Evolutionary conservation across 2,113 vertebrate species (phyloP).

Genomic region (Hyla sarda): DNA sequence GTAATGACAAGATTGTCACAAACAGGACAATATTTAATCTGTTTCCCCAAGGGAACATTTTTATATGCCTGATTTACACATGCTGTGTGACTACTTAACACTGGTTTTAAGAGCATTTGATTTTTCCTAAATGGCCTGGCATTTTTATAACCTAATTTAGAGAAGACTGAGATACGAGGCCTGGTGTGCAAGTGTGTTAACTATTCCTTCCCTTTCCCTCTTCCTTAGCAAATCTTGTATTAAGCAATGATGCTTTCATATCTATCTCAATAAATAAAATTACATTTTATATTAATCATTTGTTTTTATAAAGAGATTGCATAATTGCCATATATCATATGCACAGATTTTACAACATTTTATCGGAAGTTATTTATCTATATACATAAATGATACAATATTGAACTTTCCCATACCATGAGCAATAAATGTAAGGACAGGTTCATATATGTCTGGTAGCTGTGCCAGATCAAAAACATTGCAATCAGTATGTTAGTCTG

Average conservation of each 20-base stretch:
- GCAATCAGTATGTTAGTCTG: no score
- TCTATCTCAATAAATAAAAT: background rate
- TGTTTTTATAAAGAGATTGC: no score
- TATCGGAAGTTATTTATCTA: no score
- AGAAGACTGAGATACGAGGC: conserved; percentile 11
- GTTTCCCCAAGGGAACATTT: conserved; percentile 18
- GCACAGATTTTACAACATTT: no score
- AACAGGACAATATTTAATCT: conserved; percentile 33
- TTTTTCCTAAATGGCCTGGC: conserved; percentile 39
- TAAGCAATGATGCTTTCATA: background rate
- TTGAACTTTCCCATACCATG: no score
- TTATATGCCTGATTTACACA: conserved; percentile 41
- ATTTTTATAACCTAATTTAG: conserved; percentile 46
- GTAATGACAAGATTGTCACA: conserved; percentile 49
- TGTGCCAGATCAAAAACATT: no score
- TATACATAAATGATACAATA: no score
- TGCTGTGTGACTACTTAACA: conserved; percentile 40
- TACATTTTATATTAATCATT: no score
- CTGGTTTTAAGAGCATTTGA: conserved; percentile 47
- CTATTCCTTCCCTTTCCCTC: background rate
- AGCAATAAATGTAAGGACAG: no score
- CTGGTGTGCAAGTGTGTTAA: conserved; percentile 10
- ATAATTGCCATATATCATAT: no score
- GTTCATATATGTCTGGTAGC: no score
- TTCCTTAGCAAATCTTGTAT: background rate